phyloP scores from a whole-genome alignment of 1,140 invertebrate genomes.

The Dufourea novaeangliae region DNA sequence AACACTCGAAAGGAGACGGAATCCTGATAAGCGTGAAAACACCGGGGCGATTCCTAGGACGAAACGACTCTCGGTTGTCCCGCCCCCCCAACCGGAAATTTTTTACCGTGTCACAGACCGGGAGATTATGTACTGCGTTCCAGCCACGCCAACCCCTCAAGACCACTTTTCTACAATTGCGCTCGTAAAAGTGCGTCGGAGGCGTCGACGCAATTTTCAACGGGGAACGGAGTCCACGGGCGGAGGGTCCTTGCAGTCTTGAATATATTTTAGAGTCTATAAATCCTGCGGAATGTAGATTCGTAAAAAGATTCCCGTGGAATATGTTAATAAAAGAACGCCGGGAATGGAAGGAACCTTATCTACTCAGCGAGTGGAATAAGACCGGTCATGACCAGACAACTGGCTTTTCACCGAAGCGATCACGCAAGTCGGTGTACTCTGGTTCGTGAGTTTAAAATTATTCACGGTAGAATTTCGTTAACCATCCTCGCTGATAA shows the following conservation, averaged over 20 bases:
- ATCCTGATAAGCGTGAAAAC: no score
- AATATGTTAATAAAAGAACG: neutral
- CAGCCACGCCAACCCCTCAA: neutral
- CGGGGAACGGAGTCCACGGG: no score
- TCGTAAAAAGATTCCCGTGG: constrained; percentile 5
- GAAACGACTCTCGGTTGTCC: no score
- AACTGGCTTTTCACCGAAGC: no score
- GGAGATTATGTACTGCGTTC: neutral
- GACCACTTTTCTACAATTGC: constrained; percentile 6
- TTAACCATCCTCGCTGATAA: no score
- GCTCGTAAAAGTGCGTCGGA: constrained; percentile 7
- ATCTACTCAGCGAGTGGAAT: neutral
- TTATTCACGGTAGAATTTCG: no score
- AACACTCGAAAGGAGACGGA: no score
- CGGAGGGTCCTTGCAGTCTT: neutral
- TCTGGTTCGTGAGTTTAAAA: no score
- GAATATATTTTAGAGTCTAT: neutral
- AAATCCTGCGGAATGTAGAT: neutral
- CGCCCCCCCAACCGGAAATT: no score
- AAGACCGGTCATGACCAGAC: neutral
- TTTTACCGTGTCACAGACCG: neutral
- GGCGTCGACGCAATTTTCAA: constrained; percentile 2
- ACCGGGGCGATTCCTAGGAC: no score
- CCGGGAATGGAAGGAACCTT: neutral
- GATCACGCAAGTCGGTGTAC: no score